Evolutionary conservation across 1,140 invertebrate genomes (phyloP).

Genomic region (Achatina immaculata): DNA sequence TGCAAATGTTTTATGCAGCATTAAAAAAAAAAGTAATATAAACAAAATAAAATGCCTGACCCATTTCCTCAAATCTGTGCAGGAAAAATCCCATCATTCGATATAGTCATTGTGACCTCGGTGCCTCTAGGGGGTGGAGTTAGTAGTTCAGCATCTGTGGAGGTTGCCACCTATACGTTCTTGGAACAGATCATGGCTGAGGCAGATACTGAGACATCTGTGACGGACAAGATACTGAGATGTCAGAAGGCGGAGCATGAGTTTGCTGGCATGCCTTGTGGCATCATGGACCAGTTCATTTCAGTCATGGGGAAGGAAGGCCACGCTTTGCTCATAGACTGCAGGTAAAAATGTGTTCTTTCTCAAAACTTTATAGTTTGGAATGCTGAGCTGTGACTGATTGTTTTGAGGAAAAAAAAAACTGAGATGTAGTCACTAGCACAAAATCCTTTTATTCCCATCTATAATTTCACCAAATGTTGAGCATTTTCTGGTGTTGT

Average conservation of each 20-base stretch:
- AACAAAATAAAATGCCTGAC: too few species aligned
- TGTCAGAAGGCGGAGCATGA: constrained; percentile 94
- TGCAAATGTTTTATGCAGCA: too few species aligned
- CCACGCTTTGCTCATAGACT: constrained; percentile 88
- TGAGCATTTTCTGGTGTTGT: too few species aligned
- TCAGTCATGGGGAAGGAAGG: constrained; percentile 84
- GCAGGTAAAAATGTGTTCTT: constrained; percentile 75
- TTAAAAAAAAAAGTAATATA: too few species aligned
- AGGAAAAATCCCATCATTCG: constrained; percentile 77
- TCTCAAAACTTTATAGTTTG: neutral
- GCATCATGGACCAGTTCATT: constrained; percentile 97
- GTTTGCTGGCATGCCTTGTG: constrained; percentile 91
- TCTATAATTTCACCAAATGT: too few species aligned
- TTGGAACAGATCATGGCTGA: constrained; percentile 76
- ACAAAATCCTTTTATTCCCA: neutral
- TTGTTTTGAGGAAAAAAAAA: neutral
- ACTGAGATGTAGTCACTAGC: neutral
- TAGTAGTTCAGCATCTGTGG: constrained; percentile 91
- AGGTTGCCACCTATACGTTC: constrained; percentile 89
- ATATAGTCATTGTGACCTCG: constrained; percentile 83
- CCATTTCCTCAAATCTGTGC: too few species aligned
- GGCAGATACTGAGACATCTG: constrained; percentile 34
- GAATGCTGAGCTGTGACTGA: neutral
- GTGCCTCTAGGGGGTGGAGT: constrained; percentile 91
- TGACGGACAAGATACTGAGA: constrained; percentile 80